phyloP scores from a whole-genome alignment of 2,797 vertebrate species.

The Ambastaia sidthimunki region DNA sequence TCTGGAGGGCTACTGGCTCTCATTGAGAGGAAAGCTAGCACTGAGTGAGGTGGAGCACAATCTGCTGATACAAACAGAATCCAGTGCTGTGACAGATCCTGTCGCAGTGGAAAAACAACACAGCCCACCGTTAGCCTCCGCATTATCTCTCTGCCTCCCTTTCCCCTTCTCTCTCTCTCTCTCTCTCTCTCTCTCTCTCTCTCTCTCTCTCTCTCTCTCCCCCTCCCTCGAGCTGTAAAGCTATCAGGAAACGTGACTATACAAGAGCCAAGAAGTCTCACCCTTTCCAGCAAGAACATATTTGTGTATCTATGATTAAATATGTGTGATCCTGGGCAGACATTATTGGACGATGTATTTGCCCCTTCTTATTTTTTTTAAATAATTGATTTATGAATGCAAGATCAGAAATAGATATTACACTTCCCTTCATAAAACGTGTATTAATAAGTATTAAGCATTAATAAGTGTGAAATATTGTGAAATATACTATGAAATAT shows the following conservation, averaged over 20 bases:
- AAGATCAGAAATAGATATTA: background rate
- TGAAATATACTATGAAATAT: background rate
- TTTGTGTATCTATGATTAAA: slow-evolving; percentile 27
- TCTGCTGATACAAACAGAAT: slow-evolving; percentile 58
- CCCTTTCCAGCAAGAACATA: slow-evolving; percentile 43
- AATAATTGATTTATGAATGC: background rate
- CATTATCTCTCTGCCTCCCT: background rate
- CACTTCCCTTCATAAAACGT: background rate
- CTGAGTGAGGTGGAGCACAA: slow-evolving; percentile 27
- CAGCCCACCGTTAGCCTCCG: slow-evolving; percentile 32
- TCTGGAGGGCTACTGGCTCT: slow-evolving; percentile 39
- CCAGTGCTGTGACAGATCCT: slow-evolving; percentile 56
- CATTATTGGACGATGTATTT: slow-evolving; percentile 29
- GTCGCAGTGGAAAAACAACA: slow-evolving; percentile 50
- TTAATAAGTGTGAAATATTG: too few species aligned
- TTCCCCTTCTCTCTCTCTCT: too few species aligned
- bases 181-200: background rate
- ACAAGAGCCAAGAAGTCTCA: slow-evolving; percentile 45
- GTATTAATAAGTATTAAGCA: background rate
- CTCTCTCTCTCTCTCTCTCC: background rate
- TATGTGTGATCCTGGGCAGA: slow-evolving; percentile 17
- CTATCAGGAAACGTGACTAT: slow-evolving; percentile 56
- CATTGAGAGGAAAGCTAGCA: slow-evolving; percentile 28
- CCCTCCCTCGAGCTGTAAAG: slow-evolving; percentile 35
- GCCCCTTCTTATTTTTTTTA: background rate